Percentiles rank a stretch among this genome's conserved stretches.
Evolutionary conservation across 2,888 invertebrate species (phyloP).

Genomic region (Euproctis similis): DNA sequence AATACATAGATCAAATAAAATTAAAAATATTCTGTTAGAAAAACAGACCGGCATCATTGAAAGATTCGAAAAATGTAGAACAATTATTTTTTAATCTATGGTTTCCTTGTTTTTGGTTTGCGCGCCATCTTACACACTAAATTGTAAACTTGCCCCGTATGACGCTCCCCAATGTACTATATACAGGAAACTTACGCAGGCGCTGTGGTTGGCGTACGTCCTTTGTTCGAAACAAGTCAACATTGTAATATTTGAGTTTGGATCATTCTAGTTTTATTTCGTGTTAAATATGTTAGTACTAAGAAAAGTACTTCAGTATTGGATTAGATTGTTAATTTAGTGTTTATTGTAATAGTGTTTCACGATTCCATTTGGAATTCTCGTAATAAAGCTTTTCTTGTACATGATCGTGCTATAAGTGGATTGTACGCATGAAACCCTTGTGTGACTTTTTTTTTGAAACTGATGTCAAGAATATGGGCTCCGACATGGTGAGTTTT

Average conservation of each 20-base stretch:
- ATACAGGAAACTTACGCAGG: constrained; percentile 62
- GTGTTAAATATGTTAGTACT: constrained; percentile 40
- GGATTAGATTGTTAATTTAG: constrained; percentile 31
- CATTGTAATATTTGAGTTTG: constrained; percentile 63
- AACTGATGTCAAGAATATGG: constrained; percentile 86
- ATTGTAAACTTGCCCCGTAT: constrained; percentile 33
- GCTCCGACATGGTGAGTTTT: constrained; percentile 85
- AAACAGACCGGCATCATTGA: no score
- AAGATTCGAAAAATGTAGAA: no score
- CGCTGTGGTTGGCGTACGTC: constrained; percentile 73
- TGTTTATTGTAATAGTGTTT: constrained; percentile 35
- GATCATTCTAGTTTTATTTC: constrained; percentile 53
- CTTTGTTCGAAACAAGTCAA: constrained; percentile 76
- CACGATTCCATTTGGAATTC: constrained; percentile 42
- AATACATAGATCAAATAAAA: no score
- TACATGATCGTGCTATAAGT: constrained; percentile 64
- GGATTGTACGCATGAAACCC: constrained; percentile 79
- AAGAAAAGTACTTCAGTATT: constrained; percentile 46
- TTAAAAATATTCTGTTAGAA: no score
- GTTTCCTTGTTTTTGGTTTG: constrained; percentile 17
- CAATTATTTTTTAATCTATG: constrained; percentile 30
- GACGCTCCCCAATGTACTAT: constrained; percentile 47
- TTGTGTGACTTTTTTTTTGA: constrained; percentile 81
- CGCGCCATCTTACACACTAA: constrained; percentile 56
- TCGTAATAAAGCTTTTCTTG: constrained; percentile 44